Conservation (phyloP, 1,140 invertebrate species). For the Riptortus pedestris region DNA sequence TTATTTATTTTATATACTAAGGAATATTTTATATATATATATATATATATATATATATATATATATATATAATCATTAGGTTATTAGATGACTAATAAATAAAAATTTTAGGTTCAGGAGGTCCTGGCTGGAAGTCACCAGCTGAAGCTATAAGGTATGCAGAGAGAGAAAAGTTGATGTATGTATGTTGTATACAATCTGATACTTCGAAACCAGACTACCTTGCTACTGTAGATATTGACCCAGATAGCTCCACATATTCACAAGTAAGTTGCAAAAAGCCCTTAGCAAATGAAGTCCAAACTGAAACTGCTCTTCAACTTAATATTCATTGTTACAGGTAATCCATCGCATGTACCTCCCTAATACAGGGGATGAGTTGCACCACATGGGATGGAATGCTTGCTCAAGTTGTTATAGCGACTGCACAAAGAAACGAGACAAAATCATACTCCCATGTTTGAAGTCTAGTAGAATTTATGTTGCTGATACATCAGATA, state of each 20-base stretch:
- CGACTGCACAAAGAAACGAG: slow-evolving; percentile 50
- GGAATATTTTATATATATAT: no score
- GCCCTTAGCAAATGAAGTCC: background rate
- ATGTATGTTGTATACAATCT: slow-evolving; percentile 75
- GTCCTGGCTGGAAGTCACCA: slow-evolving; percentile 58
- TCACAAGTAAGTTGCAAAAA: slow-evolving; percentile 58
- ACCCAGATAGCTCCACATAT: slow-evolving; percentile 77
- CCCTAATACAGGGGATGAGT: slow-evolving; percentile 69
- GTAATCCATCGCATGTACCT: slow-evolving; percentile 77
- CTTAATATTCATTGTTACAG: slow-evolving; percentile 40
- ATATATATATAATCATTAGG: no score
- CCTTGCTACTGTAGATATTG: slow-evolving; percentile 80
- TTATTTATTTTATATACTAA: no score
- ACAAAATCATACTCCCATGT: slow-evolving; percentile 72
- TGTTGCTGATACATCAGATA: slow-evolving; percentile 67
- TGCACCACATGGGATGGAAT: slow-evolving; percentile 95
- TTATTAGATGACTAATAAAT: no score
- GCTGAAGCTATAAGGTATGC: slow-evolving; percentile 68
- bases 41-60: no score
- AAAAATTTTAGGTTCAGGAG: no score
- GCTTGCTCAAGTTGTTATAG: slow-evolving; percentile 82
- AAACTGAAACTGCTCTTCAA: background rate
- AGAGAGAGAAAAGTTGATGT: slow-evolving; percentile 72
- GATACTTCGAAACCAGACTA: slow-evolving; percentile 64
- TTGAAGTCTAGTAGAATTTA: slow-evolving; percentile 77